A percentile compares a stretch with the other conserved stretches of the same genome.
Conservation (phyloP, 2,113 vertebrate species). For the Urocitellus parryii region DNA sequence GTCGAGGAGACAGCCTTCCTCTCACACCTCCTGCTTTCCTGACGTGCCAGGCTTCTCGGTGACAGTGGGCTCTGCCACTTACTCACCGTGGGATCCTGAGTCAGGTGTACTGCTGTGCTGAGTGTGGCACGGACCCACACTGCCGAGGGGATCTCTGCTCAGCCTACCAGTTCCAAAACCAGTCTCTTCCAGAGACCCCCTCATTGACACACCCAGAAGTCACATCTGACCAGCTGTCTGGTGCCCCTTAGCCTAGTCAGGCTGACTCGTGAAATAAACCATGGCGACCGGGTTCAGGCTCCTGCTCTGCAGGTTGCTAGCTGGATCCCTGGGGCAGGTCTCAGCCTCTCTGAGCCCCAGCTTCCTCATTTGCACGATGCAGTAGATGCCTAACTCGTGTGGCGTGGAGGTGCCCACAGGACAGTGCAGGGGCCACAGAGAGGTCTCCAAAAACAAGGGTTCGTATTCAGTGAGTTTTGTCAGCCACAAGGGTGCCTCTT, state of each 20-base stretch:
- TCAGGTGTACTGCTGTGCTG: too few species aligned
- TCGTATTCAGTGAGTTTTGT: neutral
- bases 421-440: fast-evolving
- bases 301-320: neutral
- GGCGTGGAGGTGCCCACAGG: fast-evolving
- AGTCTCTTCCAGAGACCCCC: neutral
- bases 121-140: too few species aligned
- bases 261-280: neutral
- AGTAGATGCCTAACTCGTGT: too few species aligned
- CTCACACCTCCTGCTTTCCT: neutral
- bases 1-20: neutral
- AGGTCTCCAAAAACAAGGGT: neutral
- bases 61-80: neutral
- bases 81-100: neutral
- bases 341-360: neutral
- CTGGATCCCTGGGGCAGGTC: neutral
- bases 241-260: neutral
- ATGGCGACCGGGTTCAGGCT: too few species aligned
- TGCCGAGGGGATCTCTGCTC: too few species aligned
- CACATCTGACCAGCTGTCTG: neutral
- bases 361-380: neutral
- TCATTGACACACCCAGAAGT: neutral
- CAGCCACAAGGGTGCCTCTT: neutral
- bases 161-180: too few species aligned
- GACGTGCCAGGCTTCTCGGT: neutral